Evolutionary conservation across 2,797 vertebrate species (phyloP), one percentile per base, ranked within the genome.

Genomic region (Morus bassanus): DNA sequence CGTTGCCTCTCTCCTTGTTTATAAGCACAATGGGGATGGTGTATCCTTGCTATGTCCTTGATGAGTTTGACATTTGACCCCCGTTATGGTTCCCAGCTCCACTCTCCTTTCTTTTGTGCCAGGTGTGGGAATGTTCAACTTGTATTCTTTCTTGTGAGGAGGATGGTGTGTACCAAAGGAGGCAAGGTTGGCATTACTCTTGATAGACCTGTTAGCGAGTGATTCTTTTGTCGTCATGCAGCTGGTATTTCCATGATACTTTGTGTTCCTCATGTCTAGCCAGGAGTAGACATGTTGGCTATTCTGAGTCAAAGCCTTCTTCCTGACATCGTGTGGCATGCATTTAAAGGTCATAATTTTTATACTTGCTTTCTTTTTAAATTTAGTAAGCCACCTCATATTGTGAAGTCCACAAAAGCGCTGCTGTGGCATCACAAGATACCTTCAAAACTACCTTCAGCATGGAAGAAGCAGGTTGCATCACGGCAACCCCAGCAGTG

Each of bases 11-110:
- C 86, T 73, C 39, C 61, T 87, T 6, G 88, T 77, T 22, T 63
- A 18, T n/a, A 18, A 54, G 54, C 4, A 0, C 48, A 78, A 41
- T 48, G 48, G 84, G 72, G 84, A 48, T 41, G 70, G 67, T 41
- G 73, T 76, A 51, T 63, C 93, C 88, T 96, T 84, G 82, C 93
- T 22, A 1, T 41, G 89, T 37, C 93, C 82, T 95, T 91, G 73
- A 6, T 46, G 79, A 45, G 61, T 79, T 68, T 87, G 94, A 76
- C 77, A 53, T 70, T 82, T 79, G 65, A 73, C 85, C 94, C 65
- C 73, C 59, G 24, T 46, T 54, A 33, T 10, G 51, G 46, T 69
- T 41, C 59, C 41, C 78, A 81, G 82, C 61, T 57, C 65, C 46
- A 8, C 9, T 33, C 50, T 43, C 51, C n/a, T 75, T 51, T 65